Conservation (phyloP, 2,797 vertebrate genomes). For the Alfaro cultratus region DNA sequence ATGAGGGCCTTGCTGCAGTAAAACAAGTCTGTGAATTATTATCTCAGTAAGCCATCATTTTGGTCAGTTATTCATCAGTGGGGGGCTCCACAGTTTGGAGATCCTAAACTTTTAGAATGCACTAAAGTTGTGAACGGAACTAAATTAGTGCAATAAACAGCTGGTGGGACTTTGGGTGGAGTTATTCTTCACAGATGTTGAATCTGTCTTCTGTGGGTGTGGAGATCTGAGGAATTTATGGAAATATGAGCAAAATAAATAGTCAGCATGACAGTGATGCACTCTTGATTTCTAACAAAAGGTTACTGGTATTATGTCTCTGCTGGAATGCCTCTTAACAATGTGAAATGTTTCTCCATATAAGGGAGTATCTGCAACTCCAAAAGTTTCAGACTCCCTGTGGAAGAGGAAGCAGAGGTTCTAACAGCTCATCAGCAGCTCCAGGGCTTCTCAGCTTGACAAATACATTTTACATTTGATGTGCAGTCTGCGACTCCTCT, state of each 20-base stretch:
- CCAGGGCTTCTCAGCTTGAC: not conserved
- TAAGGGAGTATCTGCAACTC: not conserved
- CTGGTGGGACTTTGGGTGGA: not conserved
- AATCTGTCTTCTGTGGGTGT: not conserved
- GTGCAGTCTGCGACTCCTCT: not conserved
- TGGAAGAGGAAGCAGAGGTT: not conserved
- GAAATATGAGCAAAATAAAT: not conserved
- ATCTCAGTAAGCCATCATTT: not conserved
- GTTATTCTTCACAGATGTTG: not conserved
- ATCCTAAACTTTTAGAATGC: not conserved
- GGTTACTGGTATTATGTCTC: not conserved
- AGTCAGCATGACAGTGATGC: not conserved
- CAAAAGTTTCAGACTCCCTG: not conserved
- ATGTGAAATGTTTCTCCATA: not conserved
- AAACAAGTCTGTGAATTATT: slow-evolving; percentile 45
- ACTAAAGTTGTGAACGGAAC: not conserved
- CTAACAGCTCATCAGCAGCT: not conserved
- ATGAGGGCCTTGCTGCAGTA: slow-evolving; percentile 14
- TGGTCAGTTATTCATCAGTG: slow-evolving; percentile 3
- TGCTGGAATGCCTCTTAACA: not conserved
- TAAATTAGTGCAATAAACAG: not conserved
- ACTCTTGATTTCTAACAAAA: not conserved
- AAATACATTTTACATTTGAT: not conserved
- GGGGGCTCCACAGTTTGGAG: slow-evolving; percentile 1
- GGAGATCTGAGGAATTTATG: not conserved